A percentile compares a stretch with the other conserved stretches of the same genome.
These are phyloP conservation scores for Actenoides lindsayi DNA, from an alignment of 2,113 vertebrate species.

Conservation along the genomic window DNA sequence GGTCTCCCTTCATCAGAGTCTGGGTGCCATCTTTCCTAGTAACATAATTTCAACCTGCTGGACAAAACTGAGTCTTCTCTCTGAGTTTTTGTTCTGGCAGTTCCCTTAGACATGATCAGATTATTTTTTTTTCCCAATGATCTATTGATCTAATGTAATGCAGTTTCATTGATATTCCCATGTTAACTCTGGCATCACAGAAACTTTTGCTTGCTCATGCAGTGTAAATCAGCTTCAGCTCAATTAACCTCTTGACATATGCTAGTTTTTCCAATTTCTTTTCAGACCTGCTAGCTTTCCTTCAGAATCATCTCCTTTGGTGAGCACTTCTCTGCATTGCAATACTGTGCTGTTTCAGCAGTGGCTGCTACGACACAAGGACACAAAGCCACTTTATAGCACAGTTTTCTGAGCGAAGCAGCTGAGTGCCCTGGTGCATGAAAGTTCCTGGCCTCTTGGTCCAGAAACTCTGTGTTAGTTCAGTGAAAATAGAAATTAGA, in stretches of 20 bases:
- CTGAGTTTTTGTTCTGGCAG: not conserved
- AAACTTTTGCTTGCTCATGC: constrained; percentile 25
- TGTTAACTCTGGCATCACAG: constrained; percentile 21
- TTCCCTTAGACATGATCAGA: not conserved
- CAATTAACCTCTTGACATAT: constrained; percentile 50
- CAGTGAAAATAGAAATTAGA: not conserved
- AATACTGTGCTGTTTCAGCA: not conserved
- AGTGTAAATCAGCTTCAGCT: constrained; percentile 47
- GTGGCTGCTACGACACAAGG: not conserved
- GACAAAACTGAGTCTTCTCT: not conserved
- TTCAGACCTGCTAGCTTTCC: not conserved
- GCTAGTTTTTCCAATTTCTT: constrained; percentile 27
- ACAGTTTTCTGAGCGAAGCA: not conserved
- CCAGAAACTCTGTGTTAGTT: not conserved
- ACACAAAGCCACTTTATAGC: not conserved
- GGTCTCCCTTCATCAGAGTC: not conserved
- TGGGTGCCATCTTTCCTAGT: not conserved
- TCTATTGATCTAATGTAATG: constrained; percentile 14
- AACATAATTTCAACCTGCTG: not conserved
- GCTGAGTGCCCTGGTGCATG: not conserved
- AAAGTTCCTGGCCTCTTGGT: not conserved
- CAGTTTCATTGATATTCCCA: constrained; percentile 8
- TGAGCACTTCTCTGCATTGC: not conserved
- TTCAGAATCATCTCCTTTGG: not conserved
- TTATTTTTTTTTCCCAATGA: not conserved